A percentile compares a stretch with the other conserved stretches of the same genome.
phyloP scores from a whole-genome alignment of 2,113 vertebrate species.

The Ctenodactylus gundi region DNA sequence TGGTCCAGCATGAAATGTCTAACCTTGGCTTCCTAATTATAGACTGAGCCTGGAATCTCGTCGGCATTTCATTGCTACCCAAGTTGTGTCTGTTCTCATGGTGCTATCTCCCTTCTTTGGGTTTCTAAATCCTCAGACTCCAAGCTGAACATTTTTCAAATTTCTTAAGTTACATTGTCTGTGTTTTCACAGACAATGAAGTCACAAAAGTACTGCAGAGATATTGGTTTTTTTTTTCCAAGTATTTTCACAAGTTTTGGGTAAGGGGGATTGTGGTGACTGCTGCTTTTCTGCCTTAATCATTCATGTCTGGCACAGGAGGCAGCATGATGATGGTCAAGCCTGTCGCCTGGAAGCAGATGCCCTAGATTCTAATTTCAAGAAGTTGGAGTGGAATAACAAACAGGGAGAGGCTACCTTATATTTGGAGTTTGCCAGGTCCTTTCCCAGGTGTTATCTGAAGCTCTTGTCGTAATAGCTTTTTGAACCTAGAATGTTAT shows the following conservation, averaged over 20 bases:
- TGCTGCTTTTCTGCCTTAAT: neutral
- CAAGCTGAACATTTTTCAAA: neutral
- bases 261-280: neutral
- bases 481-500: neutral
- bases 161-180: neutral
- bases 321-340: neutral
- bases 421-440: neutral
- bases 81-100: constrained; percentile 69
- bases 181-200: constrained; percentile 33
- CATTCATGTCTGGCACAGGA: neutral
- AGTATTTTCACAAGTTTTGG: neutral
- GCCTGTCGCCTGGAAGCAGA: neutral
- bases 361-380: neutral
- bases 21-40: constrained; percentile 70
- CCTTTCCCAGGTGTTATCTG: neutral
- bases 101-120: constrained; percentile 58
- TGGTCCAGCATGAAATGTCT: neutral
- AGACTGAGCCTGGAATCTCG: constrained; percentile 42
- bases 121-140: neutral
- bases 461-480: neutral
- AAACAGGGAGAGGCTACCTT: neutral
- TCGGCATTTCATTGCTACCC: constrained; percentile 26
- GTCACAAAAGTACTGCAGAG: neutral
- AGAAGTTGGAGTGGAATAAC: neutral
- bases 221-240: neutral